phyloP scores from a whole-genome alignment of 2,888 invertebrate species.

The Micoletzkya japonica region DNA sequence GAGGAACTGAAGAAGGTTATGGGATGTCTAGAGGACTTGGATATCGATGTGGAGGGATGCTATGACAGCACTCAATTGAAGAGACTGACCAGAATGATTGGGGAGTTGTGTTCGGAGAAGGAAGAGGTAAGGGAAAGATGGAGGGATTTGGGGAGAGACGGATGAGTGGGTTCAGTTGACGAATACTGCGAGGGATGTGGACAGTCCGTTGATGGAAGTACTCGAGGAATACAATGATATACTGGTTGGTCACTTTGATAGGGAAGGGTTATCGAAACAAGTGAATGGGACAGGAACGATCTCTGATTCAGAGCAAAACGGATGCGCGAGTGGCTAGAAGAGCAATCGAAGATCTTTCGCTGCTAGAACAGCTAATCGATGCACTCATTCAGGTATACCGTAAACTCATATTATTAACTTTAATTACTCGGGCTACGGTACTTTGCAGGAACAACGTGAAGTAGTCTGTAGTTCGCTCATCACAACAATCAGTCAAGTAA shows the following conservation, averaged over 20 bases:
- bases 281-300: neutral
- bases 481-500: neutral
- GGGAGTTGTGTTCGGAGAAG: slow-evolving; percentile 1
- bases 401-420: no score
- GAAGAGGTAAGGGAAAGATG: slow-evolving; percentile 14
- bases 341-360: no score
- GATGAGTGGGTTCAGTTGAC: slow-evolving; percentile 2
- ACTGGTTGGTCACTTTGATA: neutral
- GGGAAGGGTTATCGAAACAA: neutral
- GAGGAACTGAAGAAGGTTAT: slow-evolving; percentile 25
- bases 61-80: slow-evolving; percentile 28
- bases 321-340: no score
- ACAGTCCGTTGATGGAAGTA: neutral
- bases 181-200: neutral
- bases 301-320: neutral
- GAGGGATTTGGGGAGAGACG: neutral
- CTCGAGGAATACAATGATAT: neutral
- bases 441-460: neutral
- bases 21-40: slow-evolving; percentile 21
- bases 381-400: no score
- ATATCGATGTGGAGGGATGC: slow-evolving; percentile 37
- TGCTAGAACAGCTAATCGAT: no score
- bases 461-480: neutral
- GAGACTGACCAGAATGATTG: neutral
- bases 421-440: no score